These are phyloP conservation scores for Pantherophis alleghaniensis DNA, from an alignment of 2,797 vertebrate species.

Conservation along the genomic window DNA sequence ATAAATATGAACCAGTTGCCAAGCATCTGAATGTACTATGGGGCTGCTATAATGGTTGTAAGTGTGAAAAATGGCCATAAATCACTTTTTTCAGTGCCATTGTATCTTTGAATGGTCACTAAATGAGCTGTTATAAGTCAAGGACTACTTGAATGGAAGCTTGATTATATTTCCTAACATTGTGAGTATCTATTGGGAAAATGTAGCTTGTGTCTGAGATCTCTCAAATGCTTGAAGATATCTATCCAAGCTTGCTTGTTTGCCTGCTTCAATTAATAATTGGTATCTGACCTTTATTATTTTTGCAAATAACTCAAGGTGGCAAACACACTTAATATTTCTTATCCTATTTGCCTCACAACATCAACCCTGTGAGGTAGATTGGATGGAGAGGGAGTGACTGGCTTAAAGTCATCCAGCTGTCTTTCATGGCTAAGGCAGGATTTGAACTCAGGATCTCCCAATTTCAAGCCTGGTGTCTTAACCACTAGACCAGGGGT, in stretches of 20 bases:
- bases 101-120: no score
- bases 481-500: no score
- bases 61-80: no score
- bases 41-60: no score
- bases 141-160: neutral
- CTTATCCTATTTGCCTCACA: no score
- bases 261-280: neutral
- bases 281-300: neutral
- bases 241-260: neutral
- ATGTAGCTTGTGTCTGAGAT: neutral
- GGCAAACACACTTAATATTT: neutral
- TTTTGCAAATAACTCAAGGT: neutral
- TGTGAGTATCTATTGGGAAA: neutral
- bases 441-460: neutral
- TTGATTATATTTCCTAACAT: neutral
- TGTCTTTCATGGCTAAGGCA: neutral
- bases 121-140: no score
- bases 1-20: no score
- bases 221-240: neutral
- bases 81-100: no score
- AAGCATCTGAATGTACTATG: no score
- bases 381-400: no score
- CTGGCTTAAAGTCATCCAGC: neutral
- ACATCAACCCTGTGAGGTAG: no score
- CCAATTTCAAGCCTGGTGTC: neutral